These are phyloP conservation scores for Chamaetylas fuelleborni DNA, from an alignment of 2,113 vertebrate species.

Conservation along the genomic window DNA sequence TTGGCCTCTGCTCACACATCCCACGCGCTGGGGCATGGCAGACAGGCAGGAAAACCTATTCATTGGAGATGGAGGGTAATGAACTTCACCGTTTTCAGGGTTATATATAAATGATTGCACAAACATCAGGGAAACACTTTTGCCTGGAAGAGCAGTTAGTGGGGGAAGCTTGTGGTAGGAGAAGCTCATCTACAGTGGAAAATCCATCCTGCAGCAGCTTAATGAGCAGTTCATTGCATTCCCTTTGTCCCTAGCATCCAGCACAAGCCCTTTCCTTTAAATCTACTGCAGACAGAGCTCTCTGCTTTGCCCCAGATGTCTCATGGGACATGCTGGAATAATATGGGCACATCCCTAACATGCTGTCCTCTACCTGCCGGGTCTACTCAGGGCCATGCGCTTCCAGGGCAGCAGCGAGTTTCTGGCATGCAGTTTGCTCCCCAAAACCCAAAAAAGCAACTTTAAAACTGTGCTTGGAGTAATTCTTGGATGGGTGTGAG, in stretches of 20 bases:
- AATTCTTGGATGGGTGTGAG: rapidly evolving
- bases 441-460: neutral
- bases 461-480: neutral
- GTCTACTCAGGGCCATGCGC: rapidly evolving
- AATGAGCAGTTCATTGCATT: neutral
- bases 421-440: neutral
- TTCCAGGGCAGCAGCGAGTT: rapidly evolving
- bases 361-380: rapidly evolving
- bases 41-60: constrained; percentile 33
- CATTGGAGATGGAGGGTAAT: neutral
- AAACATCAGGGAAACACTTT: neutral
- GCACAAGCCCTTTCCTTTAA: neutral
- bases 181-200: neutral
- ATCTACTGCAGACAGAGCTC: neutral
- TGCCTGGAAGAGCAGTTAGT: neutral
- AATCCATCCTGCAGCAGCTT: neutral
- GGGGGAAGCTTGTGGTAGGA: neutral
- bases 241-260: neutral
- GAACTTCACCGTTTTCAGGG: neutral
- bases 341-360: neutral
- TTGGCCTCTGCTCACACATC: constrained; percentile 45
- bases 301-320: neutral
- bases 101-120: neutral
- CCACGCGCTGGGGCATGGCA: neutral
- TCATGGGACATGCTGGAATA: neutral